Conservation (phyloP, 2,797 vertebrate genomes). For the Delichon dasypus region DNA sequence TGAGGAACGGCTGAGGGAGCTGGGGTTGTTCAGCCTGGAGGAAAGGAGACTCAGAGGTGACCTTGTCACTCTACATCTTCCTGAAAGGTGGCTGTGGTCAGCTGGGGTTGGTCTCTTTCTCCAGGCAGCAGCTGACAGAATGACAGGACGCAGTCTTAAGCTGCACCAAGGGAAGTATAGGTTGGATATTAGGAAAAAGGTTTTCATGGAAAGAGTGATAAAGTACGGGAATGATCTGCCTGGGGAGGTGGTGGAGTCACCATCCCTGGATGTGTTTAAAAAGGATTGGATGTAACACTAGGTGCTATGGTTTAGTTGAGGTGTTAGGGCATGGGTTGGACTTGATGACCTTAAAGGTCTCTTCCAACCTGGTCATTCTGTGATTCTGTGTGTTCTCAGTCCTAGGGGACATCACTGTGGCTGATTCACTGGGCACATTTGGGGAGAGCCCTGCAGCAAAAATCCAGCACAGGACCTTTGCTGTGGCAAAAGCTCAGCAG, state of each 20-base stretch:
- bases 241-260: neutral
- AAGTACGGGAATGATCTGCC: neutral
- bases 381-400: neutral
- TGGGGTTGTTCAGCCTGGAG: no score
- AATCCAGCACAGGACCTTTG: neutral
- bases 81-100: no score
- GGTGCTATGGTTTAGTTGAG: neutral
- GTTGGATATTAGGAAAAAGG: neutral
- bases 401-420: accelerated
- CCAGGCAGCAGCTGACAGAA: neutral
- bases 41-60: no score
- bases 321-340: neutral
- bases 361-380: neutral
- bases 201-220: neutral
- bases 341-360: neutral
- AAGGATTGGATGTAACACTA: neutral
- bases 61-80: no score
- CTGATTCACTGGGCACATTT: accelerated
- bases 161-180: neutral
- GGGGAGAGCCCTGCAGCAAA: neutral
- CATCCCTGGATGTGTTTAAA: neutral
- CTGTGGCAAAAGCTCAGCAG: accelerated
- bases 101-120: neutral
- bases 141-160: neutral
- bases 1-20: no score